phyloP scores from a whole-genome alignment of 1,140 invertebrate genomes.

The Saxidomus purpurata region DNA sequence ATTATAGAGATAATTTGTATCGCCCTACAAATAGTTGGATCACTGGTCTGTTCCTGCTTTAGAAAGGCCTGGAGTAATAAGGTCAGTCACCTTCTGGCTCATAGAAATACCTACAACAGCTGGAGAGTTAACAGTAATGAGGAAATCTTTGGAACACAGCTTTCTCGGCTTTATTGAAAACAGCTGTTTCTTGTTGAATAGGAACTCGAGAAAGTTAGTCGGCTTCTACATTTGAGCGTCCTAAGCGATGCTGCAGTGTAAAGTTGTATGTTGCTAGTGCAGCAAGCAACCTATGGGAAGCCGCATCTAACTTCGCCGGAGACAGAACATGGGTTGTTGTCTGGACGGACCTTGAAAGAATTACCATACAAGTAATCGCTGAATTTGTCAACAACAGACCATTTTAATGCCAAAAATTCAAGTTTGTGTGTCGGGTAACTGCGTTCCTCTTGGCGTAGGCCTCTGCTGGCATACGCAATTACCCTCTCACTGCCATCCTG shows the following conservation, averaged over 20 bases:
- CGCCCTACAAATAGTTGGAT: too few relatives aligned
- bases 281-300: background rate
- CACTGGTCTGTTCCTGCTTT: too few relatives aligned
- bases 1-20: too few relatives aligned
- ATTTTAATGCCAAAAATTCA: conserved; percentile 61
- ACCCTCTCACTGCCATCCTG: conserved; percentile 68
- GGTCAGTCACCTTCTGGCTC: background rate
- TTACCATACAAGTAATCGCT: conserved; percentile 62
- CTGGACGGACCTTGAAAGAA: conserved; percentile 59
- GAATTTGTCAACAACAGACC: conserved; percentile 60
- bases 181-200: background rate
- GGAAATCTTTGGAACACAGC: background rate
- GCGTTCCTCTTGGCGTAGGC: conserved; percentile 31
- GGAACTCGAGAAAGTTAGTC: conserved; percentile 40
- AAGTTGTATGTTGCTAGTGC: background rate
- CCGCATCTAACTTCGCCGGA: background rate
- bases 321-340: conserved; percentile 59
- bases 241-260: conserved; percentile 3
- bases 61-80: background rate
- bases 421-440: conserved; percentile 64
- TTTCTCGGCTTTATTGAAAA: background rate
- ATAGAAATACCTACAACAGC: background rate
- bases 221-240: too few relatives aligned
- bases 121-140: background rate
- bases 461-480: conserved; percentile 67